Base-by-base conservation (phyloP, 1,140 invertebrate species). In the Druon quercuslanigerum region DNA sequence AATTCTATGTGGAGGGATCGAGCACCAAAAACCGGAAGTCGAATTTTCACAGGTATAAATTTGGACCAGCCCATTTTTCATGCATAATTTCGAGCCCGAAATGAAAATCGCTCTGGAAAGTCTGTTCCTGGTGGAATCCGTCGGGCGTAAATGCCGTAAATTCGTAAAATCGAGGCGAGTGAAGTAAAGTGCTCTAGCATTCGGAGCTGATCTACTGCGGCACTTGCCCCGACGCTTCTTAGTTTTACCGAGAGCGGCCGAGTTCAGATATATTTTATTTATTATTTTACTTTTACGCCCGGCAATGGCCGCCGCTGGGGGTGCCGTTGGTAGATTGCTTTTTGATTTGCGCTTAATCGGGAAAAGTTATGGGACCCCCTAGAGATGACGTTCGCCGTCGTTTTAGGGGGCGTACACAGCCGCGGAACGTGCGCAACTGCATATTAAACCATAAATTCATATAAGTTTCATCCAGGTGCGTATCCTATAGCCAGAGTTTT, bases 321-420 rank as follows among this genome's bases (percentile, higher is more conserved):
- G 75, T 75, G 80, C 81, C 71, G 80, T 81, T 33, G 75, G 66
- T 79, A 89, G 86, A 89, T 89, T 89, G 87, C 88, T 89, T 89
- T 89, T 89, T 88, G 86, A 89, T 89, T 89, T 89, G 87, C 88
- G 86, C 84, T 89, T 89, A 89, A 89, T 89, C 88, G 86, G 83
- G 86, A 86, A 89, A 89, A 89, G 87, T 89, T 89, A 89, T 87
- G 87, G 87, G 85, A 80, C 79, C 76, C 81, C 78, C 56, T n/a
- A 79, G 80, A 86, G 83, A 81, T 83, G 81, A 79, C 79, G 81
- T 75, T 83, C 75, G 33, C 60, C 60, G 60, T 66, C 60, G 60
- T 66, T 66, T 66, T 66, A 66, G 33, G 40, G 60, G 60, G 60
- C 60, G 60, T 66, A 66, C 25, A 66, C 60, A 66, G 46, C 25